Conservation (phyloP, 2,888 invertebrate genomes). For the Cerastis leucographa region DNA sequence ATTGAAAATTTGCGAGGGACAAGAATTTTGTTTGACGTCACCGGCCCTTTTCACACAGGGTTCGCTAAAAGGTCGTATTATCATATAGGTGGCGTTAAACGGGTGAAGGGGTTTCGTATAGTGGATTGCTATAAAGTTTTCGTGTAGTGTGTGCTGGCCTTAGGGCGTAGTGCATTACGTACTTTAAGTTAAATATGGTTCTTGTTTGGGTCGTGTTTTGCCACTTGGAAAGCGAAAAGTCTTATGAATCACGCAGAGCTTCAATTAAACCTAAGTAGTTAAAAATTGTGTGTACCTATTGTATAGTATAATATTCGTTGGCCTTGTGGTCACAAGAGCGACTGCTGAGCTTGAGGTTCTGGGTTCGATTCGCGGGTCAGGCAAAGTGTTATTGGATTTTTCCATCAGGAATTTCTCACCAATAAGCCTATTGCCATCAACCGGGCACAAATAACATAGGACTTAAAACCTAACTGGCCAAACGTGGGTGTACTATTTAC, state of each 20-base stretch:
- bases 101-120: constrained; percentile 40
- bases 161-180: constrained; percentile 50
- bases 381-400: no score
- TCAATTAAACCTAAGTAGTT: no score
- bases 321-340: no score
- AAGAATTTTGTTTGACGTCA: constrained; percentile 56
- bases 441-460: no score
- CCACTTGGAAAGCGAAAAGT: not conserved
- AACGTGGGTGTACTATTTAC: no score
- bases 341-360: no score
- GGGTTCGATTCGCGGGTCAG: no score
- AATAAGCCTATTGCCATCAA: no score
- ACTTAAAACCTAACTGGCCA: no score
- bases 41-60: constrained; percentile 52
- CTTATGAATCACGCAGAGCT: not conserved
- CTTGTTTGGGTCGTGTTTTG: constrained; percentile 11
- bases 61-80: constrained; percentile 58
- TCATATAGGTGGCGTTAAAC: constrained; percentile 57
- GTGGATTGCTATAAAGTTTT: constrained; percentile 43
- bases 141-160: constrained; percentile 39
- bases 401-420: no score
- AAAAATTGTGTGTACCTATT: not conserved
- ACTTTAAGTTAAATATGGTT: constrained; percentile 27
- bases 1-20: constrained; percentile 69
- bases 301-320: no score